These are phyloP conservation scores for Caenorhabditis panamensis DNA, from an alignment of 2,888 invertebrate genomes.

Conservation along the genomic window DNA sequence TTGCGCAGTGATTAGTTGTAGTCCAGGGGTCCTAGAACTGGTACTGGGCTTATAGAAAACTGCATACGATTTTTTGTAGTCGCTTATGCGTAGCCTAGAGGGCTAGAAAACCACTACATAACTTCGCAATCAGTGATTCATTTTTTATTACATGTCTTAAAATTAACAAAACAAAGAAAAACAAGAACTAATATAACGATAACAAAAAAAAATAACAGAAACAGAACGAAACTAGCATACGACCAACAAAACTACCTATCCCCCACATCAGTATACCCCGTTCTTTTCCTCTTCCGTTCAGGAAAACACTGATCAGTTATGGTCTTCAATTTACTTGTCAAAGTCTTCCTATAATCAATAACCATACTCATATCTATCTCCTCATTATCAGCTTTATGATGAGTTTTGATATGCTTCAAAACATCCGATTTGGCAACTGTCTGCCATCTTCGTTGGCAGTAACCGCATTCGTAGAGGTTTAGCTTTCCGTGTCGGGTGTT, in stretches of 20 bases:
- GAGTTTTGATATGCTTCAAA: constrained; percentile 61
- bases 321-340: constrained; percentile 22
- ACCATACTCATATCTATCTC: constrained; percentile 17
- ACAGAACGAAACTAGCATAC: no score
- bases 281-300: neutral
- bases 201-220: no score
- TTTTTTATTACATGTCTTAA: no score
- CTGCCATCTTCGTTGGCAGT: constrained; percentile 61
- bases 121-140: no score
- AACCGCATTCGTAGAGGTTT: constrained; percentile 55
- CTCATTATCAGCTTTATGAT: constrained; percentile 34
- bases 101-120: neutral
- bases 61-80: neutral
- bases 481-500: constrained; percentile 65
- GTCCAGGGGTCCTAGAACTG: neutral
- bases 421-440: constrained; percentile 67
- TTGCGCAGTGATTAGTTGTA: neutral
- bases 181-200: no score
- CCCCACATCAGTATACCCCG: neutral
- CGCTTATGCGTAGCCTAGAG: neutral
- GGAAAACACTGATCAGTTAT: constrained; percentile 53
- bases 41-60: neutral
- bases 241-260: no score
- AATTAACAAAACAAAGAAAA: no score
- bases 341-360: constrained; percentile 51